phyloP scores from a whole-genome alignment of 2,888 invertebrate species.

The Odontocerum albicorne region DNA sequence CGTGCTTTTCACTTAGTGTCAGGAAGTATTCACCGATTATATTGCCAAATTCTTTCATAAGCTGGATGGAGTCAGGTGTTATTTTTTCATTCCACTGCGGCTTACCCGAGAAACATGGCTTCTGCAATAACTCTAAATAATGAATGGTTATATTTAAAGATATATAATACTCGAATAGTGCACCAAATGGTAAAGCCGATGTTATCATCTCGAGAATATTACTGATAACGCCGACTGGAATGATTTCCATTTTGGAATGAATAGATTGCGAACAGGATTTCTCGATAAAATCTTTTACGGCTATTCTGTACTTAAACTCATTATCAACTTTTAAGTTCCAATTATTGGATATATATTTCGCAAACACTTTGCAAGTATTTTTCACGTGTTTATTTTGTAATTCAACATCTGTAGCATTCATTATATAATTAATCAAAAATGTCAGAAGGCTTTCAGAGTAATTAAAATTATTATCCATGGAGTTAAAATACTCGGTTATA shows the following conservation, averaged over 20 bases:
- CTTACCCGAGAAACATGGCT: too few species aligned
- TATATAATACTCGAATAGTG: constrained; percentile 3
- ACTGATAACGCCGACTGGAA: constrained; percentile 11
- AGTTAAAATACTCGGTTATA: constrained; percentile 38
- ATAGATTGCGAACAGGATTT: constrained; percentile 14
- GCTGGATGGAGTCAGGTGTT: too few species aligned
- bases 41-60: not conserved
- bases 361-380: constrained; percentile 13
- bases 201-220: constrained; percentile 10
- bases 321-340: constrained; percentile 16
- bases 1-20: not conserved
- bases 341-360: constrained; percentile 13
- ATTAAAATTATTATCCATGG: constrained; percentile 2
- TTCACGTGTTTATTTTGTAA: constrained; percentile 16
- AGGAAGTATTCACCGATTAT: constrained; percentile 1
- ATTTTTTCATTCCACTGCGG: too few species aligned
- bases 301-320: constrained; percentile 7
- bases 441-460: constrained; percentile 9
- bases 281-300: constrained; percentile 9
- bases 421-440: constrained; percentile 19
- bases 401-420: constrained; percentile 14
- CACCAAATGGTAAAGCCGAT: constrained; percentile 17
- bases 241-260: not conserved
- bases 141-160: constrained; percentile 1
- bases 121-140: not conserved